These are phyloP conservation scores for Antheraea assamensis DNA, from an alignment of 2,888 invertebrate genomes.

Conservation along the genomic window DNA sequence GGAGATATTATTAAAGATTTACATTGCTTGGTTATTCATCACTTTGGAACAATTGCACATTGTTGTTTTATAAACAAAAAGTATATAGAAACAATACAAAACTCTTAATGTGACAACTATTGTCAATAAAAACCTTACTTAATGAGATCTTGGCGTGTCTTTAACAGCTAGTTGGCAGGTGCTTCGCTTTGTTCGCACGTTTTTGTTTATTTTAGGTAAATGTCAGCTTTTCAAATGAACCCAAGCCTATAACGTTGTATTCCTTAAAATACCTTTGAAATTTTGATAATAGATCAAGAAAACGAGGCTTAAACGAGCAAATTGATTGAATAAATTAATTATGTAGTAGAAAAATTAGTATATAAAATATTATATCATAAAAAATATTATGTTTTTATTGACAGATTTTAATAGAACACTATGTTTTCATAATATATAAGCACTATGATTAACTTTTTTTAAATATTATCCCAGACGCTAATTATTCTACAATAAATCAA, in stretches of 20 bases:
- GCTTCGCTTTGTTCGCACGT: not conserved
- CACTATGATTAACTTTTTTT: too few species aligned
- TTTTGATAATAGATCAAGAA: too few species aligned
- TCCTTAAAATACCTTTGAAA: not conserved
- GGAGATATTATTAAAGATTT: too few species aligned
- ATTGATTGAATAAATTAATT: too few species aligned
- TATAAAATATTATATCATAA: too few species aligned
- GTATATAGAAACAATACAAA: not conserved
- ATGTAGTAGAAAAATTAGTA: too few species aligned
- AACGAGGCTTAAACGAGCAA: too few species aligned
- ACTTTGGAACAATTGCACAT: not conserved
- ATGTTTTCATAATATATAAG: too few species aligned
- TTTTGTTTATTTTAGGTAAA: constrained; percentile 2
- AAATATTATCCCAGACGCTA: too few species aligned
- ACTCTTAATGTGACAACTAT: constrained; percentile 2
- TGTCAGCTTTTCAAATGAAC: not conserved
- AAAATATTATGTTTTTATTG: too few species aligned
- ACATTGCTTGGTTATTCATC: not conserved
- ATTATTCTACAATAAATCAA: too few species aligned
- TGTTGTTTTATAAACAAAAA: constrained; percentile 1
- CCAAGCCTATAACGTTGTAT: not conserved
- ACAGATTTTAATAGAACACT: too few species aligned
- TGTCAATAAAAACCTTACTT: constrained; percentile 1
- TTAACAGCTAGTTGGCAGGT: not conserved
- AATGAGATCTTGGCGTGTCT: constrained; percentile 7